Conservation (phyloP, 2,113 vertebrate genomes). For the Corvus hawaiiensis region DNA sequence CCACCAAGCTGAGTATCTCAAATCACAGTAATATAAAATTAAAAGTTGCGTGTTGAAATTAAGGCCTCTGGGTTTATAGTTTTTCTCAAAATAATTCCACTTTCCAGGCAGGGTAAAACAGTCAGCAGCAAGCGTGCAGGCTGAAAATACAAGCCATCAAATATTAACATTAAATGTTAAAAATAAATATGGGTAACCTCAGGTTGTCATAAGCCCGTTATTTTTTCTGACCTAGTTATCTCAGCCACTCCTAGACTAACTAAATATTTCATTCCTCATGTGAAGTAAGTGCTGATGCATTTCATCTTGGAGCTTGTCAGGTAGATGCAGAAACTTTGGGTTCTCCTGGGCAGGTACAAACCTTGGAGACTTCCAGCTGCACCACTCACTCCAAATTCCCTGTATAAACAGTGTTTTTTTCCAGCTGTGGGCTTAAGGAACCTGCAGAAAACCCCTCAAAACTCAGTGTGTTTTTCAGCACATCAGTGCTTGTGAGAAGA, state of each 20-base stretch:
- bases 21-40: neutral
- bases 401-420: neutral
- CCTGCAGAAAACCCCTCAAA: neutral
- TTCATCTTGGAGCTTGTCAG: neutral
- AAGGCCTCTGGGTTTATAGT: neutral
- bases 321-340: neutral
- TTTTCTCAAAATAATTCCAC: neutral
- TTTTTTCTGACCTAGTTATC: slow-evolving; percentile 31
- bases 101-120: neutral
- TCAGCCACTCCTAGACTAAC: neutral
- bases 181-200: slow-evolving; percentile 26
- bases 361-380: neutral
- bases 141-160: slow-evolving; percentile 27
- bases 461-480: neutral
- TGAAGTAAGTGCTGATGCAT: neutral
- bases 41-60: neutral
- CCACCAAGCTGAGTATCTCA: neutral
- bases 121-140: neutral
- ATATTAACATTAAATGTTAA: slow-evolving; percentile 31
- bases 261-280: neutral
- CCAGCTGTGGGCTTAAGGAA: neutral
- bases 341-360: neutral
- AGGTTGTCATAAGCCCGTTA: neutral
- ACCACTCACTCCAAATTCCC: neutral
- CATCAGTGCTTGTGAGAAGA: neutral